A percentile compares a stretch with the other conserved stretches of the same genome.
These are phyloP conservation scores for Hylomyscus alleni DNA, from an alignment of 2,797 vertebrate genomes.

Conservation along the genomic window DNA sequence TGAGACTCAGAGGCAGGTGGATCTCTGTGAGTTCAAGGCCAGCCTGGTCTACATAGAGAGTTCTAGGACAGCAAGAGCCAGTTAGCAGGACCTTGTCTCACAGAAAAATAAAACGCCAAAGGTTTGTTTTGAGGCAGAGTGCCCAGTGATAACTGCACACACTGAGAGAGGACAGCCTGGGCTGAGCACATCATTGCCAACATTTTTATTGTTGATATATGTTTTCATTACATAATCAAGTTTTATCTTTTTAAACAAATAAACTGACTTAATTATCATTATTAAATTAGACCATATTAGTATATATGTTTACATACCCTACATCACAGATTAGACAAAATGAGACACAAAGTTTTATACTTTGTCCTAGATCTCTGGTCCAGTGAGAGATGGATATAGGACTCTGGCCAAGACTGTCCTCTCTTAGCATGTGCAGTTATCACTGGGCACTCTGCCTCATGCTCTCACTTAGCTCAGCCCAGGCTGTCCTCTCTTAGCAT, in stretches of 20 bases:
- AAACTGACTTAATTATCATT: neutral
- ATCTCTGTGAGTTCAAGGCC: neutral
- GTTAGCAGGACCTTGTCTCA: neutral
- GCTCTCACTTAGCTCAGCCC: neutral
- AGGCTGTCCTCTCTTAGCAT: too few relatives aligned
- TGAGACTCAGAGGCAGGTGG: neutral
- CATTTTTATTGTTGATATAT: constrained; percentile 24
- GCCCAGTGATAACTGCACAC: too few relatives aligned
- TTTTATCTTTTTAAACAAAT: neutral
- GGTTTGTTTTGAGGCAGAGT: constrained; percentile 46
- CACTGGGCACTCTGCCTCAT: neutral
- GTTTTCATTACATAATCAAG: neutral
- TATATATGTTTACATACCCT: neutral
- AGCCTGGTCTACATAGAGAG: neutral
- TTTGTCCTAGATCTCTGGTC: neutral
- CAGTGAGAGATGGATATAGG: neutral
- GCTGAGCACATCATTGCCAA: neutral
- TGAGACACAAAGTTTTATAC: neutral
- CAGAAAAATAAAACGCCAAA: neutral
- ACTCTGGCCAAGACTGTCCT: neutral
- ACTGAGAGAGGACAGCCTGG: too few relatives aligned
- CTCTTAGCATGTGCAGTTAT: too few relatives aligned
- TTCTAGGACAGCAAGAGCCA: neutral
- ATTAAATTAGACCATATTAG: neutral
- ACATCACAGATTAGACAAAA: neutral